A percentile compares a stretch with the other conserved stretches of the same genome.
phyloP scores from a whole-genome alignment of 2,113 vertebrate species.

The Leiothrix lutea region DNA sequence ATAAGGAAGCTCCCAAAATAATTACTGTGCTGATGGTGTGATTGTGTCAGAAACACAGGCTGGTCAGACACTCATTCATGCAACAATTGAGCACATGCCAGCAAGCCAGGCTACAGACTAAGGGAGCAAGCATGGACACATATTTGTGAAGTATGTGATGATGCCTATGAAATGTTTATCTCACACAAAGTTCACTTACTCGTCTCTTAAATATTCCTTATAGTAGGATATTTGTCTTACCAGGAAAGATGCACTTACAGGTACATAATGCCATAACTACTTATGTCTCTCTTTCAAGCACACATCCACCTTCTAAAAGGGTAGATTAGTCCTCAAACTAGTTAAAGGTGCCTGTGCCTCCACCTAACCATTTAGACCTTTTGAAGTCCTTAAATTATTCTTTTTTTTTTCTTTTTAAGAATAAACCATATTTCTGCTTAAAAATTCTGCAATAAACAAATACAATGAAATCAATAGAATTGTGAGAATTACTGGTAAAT shows the following conservation, averaged over 20 bases:
- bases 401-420: neutral
- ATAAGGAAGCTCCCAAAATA: neutral
- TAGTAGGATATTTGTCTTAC: neutral
- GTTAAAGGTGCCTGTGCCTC: neutral
- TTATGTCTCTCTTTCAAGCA: neutral
- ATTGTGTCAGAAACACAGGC: neutral
- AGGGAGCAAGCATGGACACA: neutral
- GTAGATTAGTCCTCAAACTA: neutral
- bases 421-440: neutral
- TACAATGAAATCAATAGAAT: neutral
- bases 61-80: neutral
- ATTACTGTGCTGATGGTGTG: neutral
- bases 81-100: neutral
- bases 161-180: neutral
- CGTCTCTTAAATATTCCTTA: neutral
- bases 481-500: neutral
- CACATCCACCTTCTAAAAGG: neutral
- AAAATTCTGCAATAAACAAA: neutral
- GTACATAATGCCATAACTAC: neutral
- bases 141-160: neutral
- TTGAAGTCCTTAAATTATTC: neutral
- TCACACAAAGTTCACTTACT: neutral
- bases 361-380: neutral
- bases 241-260: neutral
- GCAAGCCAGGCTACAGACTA: neutral